phyloP scores from a whole-genome alignment of 2,797 vertebrate species.

The Hydrophis major region DNA sequence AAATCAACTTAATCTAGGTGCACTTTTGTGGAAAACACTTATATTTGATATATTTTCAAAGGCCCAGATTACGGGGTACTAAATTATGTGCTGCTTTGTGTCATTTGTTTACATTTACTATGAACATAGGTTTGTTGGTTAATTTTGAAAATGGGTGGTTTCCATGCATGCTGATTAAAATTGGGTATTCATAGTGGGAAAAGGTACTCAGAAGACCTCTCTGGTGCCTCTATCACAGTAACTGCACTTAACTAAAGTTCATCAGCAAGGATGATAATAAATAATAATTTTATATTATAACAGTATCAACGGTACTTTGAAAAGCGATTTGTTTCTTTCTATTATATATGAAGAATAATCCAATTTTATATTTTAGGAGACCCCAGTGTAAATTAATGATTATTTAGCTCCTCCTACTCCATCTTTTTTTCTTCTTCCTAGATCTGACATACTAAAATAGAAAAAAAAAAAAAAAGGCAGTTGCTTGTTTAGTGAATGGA shows the following conservation, averaged over 20 bases:
- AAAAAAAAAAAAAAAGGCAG: neutral
- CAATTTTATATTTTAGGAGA: slow-evolving; percentile 8
- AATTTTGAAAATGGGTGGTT: neutral
- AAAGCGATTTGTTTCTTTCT: neutral
- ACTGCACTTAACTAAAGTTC: neutral
- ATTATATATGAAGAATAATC: neutral
- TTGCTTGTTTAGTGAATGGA: neutral
- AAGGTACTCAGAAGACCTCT: neutral
- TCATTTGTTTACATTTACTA: neutral
- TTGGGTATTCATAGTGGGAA: neutral
- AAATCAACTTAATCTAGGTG: neutral
- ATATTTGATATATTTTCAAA: neutral
- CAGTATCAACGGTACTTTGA: neutral
- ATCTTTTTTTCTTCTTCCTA: neutral
- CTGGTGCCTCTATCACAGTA: neutral
- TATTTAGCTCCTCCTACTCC: neutral
- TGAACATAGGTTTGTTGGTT: neutral
- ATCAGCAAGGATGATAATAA: neutral
- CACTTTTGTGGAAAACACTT: neutral
- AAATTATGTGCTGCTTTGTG: neutral
- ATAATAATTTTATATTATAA: neutral
- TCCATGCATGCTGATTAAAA: neutral
- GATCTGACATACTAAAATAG: neutral
- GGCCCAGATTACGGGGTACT: neutral
- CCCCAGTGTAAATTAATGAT: slow-evolving; percentile 6